Evolutionary conservation across 2,888 invertebrate species (phyloP), one percentile per base, ranked within the genome.

Genomic region (Schrankia costaestrigalis): DNA sequence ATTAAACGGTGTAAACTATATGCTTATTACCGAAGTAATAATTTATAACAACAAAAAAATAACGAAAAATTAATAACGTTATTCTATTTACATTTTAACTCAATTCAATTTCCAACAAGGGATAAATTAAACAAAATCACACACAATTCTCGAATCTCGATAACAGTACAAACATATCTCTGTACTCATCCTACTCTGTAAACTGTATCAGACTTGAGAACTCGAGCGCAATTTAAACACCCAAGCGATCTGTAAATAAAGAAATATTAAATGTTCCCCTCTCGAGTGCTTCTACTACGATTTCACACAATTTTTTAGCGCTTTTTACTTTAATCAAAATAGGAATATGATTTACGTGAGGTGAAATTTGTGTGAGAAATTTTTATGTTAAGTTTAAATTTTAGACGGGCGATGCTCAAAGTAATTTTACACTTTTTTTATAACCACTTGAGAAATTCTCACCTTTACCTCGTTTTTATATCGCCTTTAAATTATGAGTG

Each of bases 71-170:
- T n/a, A n/a, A n/a, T n/a, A n/a, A n/a, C n/a, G n/a, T n/a, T n/a
- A n/a, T n/a, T n/a, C n/a, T n/a, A n/a, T n/a, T n/a, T n/a, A n/a
- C n/a, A n/a, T n/a, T n/a, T n/a, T n/a, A n/a, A n/a, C n/a, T n/a
- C n/a, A n/a, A n/a, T n/a, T n/a, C n/a, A n/a, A n/a, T n/a, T n/a
- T n/a, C n/a, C n/a, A n/a, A n/a, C n/a, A n/a, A n/a, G n/a, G n/a
- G 12, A 54, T 36, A 45, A 42, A 37, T 41, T 26, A 39, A 41
- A 55, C 34, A 41, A 40, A 45, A 34, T 55, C 30, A 28, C 31
- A 34, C 34, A 36, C 28, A 21, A n/a, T n/a, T 29, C 15, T 28
- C 25, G 12, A 12, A 27, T 26, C 25, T 41, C 31, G 15, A 26
- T 15, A 28, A 37, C 30, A 37, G 8, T 2, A 28, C 28, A 42